Base-by-base conservation (phyloP, 2,797 vertebrate genomes). In the Falco peregrinus region DNA sequence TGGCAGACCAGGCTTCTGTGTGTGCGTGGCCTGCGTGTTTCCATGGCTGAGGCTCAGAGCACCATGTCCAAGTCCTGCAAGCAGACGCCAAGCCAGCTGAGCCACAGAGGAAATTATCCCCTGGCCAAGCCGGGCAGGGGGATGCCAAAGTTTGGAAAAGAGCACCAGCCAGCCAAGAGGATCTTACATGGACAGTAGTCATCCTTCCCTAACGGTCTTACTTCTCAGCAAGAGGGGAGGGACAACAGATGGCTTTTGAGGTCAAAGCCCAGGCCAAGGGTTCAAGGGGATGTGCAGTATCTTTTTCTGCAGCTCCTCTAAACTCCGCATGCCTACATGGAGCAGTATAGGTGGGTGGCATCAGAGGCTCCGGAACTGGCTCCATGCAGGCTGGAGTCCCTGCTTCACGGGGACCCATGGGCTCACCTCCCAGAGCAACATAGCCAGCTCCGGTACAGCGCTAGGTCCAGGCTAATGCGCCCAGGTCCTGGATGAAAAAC, bases 111-210 rank as follows among this genome's bases (percentile, higher is more conserved):
- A 93, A 94, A 84, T 71, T 48, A 59, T 89, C 51, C 63, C 33
- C 57, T 51, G 82, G 85, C 83, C 81, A 94, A 93, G 84, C 33
- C 7, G 9, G 67, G 53, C 12, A 6, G 67, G 33, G 47, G 47
- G 59, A 80, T 87, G 93, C 91, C 90, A 93, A 84, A 81, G 67
- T 85, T 59, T 57, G 79, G 91, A 79, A 78, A 92, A 93, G 68
- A 86, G 24, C 53, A 73, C 57, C 57, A 84, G 82, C 14, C 41
- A 77, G 87, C 68, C 79, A 91, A 89, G 68, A 91, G 41, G 70
- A 93, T 92, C 89, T 90, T 83, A 68, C 28, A 35, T 1, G 24
- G 71, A 80, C 18, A 85, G 43, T 11, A 88, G 76, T 54, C 50
- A 53, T 78, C 73, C 59, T 86, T 90, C n/a, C 45, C 61, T 84